phyloP scores from a whole-genome alignment of 2,888 invertebrate species.

The Pyralis farinalis region DNA sequence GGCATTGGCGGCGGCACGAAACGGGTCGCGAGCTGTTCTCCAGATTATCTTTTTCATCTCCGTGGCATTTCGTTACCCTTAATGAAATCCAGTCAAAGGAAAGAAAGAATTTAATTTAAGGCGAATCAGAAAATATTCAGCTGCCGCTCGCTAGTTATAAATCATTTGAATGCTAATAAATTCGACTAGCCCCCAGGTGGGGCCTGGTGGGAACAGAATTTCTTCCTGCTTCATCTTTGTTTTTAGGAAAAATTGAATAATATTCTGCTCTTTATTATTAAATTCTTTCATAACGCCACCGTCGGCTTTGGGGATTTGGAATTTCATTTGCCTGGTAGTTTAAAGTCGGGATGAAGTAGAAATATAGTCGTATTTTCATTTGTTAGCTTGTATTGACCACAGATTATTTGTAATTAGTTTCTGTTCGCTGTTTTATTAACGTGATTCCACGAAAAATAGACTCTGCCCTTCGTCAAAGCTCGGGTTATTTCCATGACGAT shows the following conservation, averaged over 20 bases:
- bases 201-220: conserved; percentile 72
- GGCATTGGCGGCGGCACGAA: conserved; percentile 9
- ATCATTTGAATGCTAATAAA: conserved; percentile 82
- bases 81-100: conserved; percentile 78
- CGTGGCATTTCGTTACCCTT: conserved; percentile 69
- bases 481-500: too few species aligned
- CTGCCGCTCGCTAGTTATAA: conserved; percentile 78
- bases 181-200: conserved; percentile 65
- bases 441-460: too few species aligned
- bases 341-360: conserved; percentile 34
- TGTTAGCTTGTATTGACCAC: conserved; percentile 4
- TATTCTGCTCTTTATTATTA: conserved; percentile 73
- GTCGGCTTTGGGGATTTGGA: conserved; percentile 67
- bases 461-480: too few species aligned
- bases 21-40: conserved; percentile 21
- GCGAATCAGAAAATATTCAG: conserved; percentile 79
- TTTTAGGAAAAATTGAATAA: conserved; percentile 72
- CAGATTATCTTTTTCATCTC: conserved; percentile 74
- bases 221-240: conserved; percentile 71
- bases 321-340: conserved; percentile 66
- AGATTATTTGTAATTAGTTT: neutral
- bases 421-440: too few species aligned
- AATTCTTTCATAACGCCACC: conserved; percentile 72
- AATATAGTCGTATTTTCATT: conserved; percentile 33
- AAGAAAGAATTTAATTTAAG: conserved; percentile 80